Conservation (phyloP, 2,797 vertebrate species). For the Pangasius sanitwongsei region DNA sequence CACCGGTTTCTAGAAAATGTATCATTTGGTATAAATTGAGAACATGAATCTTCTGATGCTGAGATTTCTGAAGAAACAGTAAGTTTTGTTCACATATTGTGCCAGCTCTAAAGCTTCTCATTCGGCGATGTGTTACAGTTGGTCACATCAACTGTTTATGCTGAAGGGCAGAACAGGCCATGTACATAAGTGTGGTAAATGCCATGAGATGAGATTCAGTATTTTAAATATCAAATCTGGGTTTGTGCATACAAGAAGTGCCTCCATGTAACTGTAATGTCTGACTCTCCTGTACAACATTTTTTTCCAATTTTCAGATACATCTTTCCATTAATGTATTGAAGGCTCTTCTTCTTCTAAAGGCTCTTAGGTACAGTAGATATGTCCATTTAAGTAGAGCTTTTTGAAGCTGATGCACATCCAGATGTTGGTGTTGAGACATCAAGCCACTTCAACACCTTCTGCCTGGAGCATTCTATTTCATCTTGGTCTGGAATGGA, state of each 20-base stretch:
- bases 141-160: neutral
- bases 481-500: constrained; percentile 6
- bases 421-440: neutral
- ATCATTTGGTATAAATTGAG: too few species aligned
- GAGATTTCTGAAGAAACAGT: too few species aligned
- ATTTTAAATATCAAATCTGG: too few species aligned
- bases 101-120: too few species aligned
- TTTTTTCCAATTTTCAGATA: neutral
- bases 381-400: neutral
- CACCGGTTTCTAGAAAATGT: too few species aligned
- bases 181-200: neutral
- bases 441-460: constrained; percentile 11
- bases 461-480: neutral
- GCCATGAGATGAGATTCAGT: neutral
- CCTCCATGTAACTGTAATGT: neutral
- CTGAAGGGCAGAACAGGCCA: neutral
- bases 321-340: neutral
- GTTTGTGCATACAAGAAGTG: too few species aligned
- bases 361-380: neutral
- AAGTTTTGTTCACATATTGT: too few species aligned
- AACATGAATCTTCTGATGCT: too few species aligned
- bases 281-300: neutral
- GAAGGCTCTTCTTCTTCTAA: neutral
- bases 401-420: neutral
- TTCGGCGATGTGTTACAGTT: neutral